Percentiles rank a stretch among this genome's conserved stretches.
phyloP scores from a whole-genome alignment of 2,888 invertebrate genomes.

The Acanthosepion esculentum region DNA sequence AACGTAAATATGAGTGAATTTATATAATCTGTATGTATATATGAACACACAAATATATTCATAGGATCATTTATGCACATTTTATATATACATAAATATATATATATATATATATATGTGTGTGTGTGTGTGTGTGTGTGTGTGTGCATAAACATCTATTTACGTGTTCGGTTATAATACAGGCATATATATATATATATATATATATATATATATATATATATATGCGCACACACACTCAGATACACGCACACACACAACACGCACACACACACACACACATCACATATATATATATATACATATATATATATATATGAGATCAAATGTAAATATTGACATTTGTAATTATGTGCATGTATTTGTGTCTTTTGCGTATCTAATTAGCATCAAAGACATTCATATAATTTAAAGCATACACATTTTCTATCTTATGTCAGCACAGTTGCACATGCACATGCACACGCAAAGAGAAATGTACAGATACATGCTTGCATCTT shows the following conservation, averaged over 20 bases:
- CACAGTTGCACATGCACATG: not conserved
- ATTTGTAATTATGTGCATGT: not conserved
- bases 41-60: not conserved
- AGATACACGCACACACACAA: not conserved
- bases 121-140: not conserved
- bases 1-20: too few relatives aligned
- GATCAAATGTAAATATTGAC: not conserved
- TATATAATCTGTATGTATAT: too few relatives aligned
- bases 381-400: too few relatives aligned
- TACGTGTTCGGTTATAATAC: not conserved
- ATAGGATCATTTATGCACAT: not conserved
- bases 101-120: not conserved
- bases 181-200: not conserved
- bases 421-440: too few relatives aligned
- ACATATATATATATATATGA: not conserved
- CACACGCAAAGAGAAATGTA: not conserved
- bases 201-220: not conserved
- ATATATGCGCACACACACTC: not conserved
- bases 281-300: not conserved
- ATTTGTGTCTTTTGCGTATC: too few relatives aligned
- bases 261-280: not conserved
- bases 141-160: not conserved
- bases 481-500: not conserved
- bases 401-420: too few relatives aligned
- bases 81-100: slow-evolving; percentile 34